Evolutionary conservation across 2,797 vertebrate species (phyloP), one percentile per base, ranked within the genome.

Genomic region (Etheostoma perlongum): DNA sequence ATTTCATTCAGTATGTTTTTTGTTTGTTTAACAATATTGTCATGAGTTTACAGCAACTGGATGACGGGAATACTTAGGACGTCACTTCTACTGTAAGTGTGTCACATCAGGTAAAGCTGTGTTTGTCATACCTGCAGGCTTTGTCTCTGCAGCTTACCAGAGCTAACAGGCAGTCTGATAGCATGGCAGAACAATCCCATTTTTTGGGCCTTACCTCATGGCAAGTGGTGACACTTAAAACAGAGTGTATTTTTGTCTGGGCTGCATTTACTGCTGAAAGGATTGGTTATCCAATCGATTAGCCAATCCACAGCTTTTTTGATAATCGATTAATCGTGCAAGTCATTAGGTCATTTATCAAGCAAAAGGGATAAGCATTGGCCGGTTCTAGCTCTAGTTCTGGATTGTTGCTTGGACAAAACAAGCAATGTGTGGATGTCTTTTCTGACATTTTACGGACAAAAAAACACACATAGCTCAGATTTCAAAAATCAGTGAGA

Each of bases 21-120:
- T 46, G 44, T 62, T 77, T 82, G 49, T 81, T 87, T 79, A 77
- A 67, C 71, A 68, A 68, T 53, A 59, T 49, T 74, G 57, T 63
- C 74, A 19, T 23, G 49, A 79, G 52, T 86, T 79, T 46, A 64
- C 57, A 60, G 52, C 52, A 16, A 30, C 9, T 48, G 80, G 75
- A 64, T 25, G 55, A 67, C 2, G 11, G 13, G 18, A 72, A 78
- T 42, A 52, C 2, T 3, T 4, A 53, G 54, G 62, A 78, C 48
- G 57, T 84, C 80, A 67, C 81, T 72, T 85, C 30, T 81, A 47
- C 77, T 78, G 84, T 85, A 82, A 72, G 78, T 23, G 75, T 90
- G 88, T 91, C 92, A 90, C 82, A 85, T 92, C 89, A 90, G 86
- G 88, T 89, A 80, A 86, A 70, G 76, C 66, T 46, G 65, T 55